Percentiles rank a stretch among this genome's conserved stretches.
These are phyloP conservation scores for Arge pagana DNA, from an alignment of 2,888 invertebrate genomes.

Conservation along the genomic window DNA sequence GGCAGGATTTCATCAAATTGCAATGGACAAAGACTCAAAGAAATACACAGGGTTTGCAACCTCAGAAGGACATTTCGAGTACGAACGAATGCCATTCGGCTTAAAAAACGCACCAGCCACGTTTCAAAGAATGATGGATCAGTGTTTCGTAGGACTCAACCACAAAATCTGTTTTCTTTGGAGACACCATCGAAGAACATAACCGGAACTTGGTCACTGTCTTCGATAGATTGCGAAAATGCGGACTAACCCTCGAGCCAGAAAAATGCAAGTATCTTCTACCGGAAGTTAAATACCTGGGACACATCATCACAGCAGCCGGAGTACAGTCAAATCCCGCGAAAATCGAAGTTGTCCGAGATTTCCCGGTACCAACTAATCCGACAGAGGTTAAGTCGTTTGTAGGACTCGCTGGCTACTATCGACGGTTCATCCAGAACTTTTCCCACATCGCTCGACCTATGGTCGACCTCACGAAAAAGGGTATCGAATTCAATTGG, in stretches of 20 bases:
- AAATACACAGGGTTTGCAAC: conserved; percentile 43
- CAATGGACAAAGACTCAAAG: conserved; percentile 31
- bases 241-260: conserved; percentile 19
- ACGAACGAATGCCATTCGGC: conserved; percentile 43
- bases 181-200: conserved; percentile 22
- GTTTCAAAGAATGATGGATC: conserved; percentile 47
- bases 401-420: conserved; percentile 24
- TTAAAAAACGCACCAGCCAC: conserved; percentile 43
- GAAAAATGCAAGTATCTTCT: conserved; percentile 22
- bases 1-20: conserved; percentile 40
- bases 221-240: conserved; percentile 18
- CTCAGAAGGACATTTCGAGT: conserved; percentile 42
- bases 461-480: conserved; percentile 15
- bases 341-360: conserved; percentile 15
- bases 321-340: conserved; percentile 31
- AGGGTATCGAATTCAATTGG: conserved; percentile 15
- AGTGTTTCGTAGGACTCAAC: conserved; percentile 33
- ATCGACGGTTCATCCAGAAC: conserved; percentile 24
- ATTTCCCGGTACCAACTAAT: conserved; percentile 9
- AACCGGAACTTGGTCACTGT: conserved; percentile 18
- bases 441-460: conserved; percentile 23
- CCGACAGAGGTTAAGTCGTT: conserved; percentile 24
- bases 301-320: conserved; percentile 33
- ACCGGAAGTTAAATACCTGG: conserved; percentile 30
- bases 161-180: conserved; percentile 29